Percentiles rank a stretch among this genome's conserved stretches.
These are phyloP conservation scores for Hassar affinis DNA, from an alignment of 2,113 vertebrate species.

Conservation along the genomic window DNA sequence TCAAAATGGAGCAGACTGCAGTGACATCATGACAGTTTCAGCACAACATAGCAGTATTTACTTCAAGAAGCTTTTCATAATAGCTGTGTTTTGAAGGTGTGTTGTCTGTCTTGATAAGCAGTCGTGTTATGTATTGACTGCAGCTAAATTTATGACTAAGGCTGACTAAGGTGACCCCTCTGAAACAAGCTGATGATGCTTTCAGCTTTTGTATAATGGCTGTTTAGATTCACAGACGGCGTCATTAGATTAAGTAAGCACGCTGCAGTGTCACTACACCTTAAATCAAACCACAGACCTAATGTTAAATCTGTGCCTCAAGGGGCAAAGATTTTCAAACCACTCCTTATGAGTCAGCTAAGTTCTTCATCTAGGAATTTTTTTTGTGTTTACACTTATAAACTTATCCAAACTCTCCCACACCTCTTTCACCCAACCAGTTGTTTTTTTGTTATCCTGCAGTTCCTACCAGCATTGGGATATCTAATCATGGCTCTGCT, in stretches of 20 bases:
- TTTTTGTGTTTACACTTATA: background rate
- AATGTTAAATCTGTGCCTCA: background rate
- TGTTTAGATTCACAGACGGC: background rate
- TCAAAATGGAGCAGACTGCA: background rate
- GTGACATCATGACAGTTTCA: background rate
- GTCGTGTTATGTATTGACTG: background rate
- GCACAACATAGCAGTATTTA: background rate
- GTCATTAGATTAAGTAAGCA: background rate
- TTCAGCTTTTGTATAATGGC: background rate
- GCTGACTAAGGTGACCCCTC: background rate
- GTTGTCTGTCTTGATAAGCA: background rate
- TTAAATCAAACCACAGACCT: background rate
- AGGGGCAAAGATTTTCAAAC: background rate
- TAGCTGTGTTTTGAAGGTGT: background rate
- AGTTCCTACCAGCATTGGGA: background rate
- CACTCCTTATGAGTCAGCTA: background rate
- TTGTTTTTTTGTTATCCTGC: background rate
- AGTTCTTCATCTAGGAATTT: background rate
- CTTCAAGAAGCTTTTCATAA: background rate
- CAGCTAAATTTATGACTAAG: background rate
- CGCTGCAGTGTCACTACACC: background rate
- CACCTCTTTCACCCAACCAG: background rate
- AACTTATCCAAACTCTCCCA: background rate
- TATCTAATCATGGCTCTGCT: background rate
- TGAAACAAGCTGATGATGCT: background rate